These are phyloP conservation scores for Streptopelia turtur DNA, from an alignment of 2,797 vertebrate genomes.

Conservation along the genomic window DNA sequence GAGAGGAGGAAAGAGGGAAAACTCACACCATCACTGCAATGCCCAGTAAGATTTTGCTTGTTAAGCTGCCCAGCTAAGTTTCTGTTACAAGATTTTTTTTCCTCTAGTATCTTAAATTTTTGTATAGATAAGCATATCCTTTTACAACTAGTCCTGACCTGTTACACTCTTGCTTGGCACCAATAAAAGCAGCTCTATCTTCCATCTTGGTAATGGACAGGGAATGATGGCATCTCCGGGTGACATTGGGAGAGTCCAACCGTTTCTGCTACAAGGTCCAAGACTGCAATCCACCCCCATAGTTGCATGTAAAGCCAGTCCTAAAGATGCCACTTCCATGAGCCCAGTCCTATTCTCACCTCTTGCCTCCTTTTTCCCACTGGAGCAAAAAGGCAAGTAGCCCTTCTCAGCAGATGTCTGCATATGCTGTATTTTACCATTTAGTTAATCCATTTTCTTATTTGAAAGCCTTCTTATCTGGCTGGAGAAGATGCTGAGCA, in stretches of 20 bases:
- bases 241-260: background rate
- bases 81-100: background rate
- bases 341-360: fast-evolving
- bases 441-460: background rate
- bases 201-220: background rate
- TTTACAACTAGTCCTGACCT: background rate
- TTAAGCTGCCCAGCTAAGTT: background rate
- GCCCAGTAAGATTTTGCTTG: background rate
- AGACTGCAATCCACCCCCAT: background rate
- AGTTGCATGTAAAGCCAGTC: background rate
- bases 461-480: background rate
- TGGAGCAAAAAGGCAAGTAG: background rate
- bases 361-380: background rate
- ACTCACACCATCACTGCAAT: background rate
- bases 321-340: background rate
- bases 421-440: background rate
- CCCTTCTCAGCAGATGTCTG: background rate
- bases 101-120: background rate
- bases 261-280: background rate
- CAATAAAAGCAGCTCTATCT: background rate
- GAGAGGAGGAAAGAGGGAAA: background rate
- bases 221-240: background rate
- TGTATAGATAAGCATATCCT: background rate
- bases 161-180: background rate
- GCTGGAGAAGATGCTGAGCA: background rate